phyloP scores from a whole-genome alignment of 2,888 invertebrate species.

The Tipula helvola region DNA sequence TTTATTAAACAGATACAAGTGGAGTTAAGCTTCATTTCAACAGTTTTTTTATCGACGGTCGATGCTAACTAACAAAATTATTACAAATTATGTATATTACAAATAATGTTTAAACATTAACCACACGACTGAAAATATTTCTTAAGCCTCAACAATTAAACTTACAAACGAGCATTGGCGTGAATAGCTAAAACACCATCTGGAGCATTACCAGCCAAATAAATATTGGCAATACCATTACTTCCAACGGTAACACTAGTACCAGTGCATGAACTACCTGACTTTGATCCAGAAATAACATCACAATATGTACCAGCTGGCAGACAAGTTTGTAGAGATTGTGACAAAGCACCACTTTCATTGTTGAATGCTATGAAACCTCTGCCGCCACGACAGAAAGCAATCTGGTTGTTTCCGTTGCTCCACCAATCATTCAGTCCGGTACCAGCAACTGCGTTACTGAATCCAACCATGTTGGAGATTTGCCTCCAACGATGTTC shows the following conservation, averaged over 20 bases:
- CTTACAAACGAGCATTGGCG: background rate
- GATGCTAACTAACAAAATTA: background rate
- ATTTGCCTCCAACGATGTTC: conserved; percentile 80
- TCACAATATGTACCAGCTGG: conserved; percentile 56
- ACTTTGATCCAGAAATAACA: conserved; percentile 43
- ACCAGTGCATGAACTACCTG: conserved; percentile 40
- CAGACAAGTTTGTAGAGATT: conserved; percentile 38
- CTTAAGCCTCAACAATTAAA: background rate
- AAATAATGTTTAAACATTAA: background rate
- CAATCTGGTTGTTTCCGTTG: conserved; percentile 68
- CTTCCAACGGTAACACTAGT: conserved; percentile 9
- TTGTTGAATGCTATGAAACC: conserved; percentile 69
- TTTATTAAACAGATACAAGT: too few species aligned
- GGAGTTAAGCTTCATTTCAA: too few species aligned
- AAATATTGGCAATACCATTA: conserved; percentile 11
- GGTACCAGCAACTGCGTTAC: conserved; percentile 51
- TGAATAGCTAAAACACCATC: conserved; percentile 15
- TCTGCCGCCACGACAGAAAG: conserved; percentile 66
- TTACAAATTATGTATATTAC: background rate
- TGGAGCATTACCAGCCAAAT: background rate
- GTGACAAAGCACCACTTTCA: conserved; percentile 44
- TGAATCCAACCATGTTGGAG: conserved; percentile 64
- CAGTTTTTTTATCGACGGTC: too few species aligned
- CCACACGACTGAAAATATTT: background rate
- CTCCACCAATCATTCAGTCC: conserved; percentile 63